Evolutionary conservation across 2,797 vertebrate genomes (phyloP), one percentile per base, ranked within the genome.

Genomic region (Catamblyrhynchus diadema): DNA sequence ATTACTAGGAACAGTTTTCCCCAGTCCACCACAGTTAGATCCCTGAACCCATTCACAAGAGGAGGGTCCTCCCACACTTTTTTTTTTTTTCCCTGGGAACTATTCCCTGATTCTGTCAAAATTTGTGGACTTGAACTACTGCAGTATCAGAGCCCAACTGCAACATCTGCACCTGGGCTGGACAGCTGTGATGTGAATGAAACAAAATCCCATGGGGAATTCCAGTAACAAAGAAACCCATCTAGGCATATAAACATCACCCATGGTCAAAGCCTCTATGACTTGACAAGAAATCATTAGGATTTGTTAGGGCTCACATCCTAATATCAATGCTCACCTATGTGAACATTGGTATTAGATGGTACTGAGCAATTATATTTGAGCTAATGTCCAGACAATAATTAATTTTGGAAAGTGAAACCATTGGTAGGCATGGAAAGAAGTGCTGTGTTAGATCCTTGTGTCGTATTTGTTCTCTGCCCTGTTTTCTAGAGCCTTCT

Each of bases 131-230:
- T 59, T 84, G 11, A 79, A 86, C 12, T 65, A 54, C 22, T 73
- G 48, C 51, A 72, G 22, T 33, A 65, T 32, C 51, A 75, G 33
- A 48, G 33, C 14, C n/a, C 56, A 71, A 23, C 24, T 22, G 32
- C 5, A 32, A 24, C n/a, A 67, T 27, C 37, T 67, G 48, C 13
- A 61, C 25, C 67, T 87, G 77, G 44, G 80, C 48, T 82, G 72
- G 84, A 83, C 77, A 95, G 62, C 53, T 77, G 61, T 53, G 83
- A 81, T 45, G 71, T 20, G 70, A 95, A 96, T 60, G 39, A 79
- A 94, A 90, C 89, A 86, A 95, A 95, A 88, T 86, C 62, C 12
- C 3, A 28, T 57, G 56, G 88, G 94, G 41, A 30, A 86, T 72
- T 45, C 67, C 66, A 67, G 57, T 27, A 79, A 81, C 42, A 87